Evolutionary conservation across 2,113 vertebrate genomes (phyloP).

Genomic region (Rhegmatorhina hoffmannsi): DNA sequence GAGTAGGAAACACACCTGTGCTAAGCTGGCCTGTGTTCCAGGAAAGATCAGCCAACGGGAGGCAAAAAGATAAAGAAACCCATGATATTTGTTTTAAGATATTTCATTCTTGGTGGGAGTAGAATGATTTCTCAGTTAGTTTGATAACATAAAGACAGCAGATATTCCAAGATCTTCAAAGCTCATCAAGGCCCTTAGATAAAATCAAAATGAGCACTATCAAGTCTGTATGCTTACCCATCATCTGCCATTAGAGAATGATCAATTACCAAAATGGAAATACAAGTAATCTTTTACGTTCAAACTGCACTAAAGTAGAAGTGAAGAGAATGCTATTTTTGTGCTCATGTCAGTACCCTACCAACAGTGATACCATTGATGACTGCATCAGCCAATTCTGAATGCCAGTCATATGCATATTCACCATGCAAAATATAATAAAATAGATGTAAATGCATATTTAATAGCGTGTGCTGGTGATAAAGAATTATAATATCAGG

Average conservation of each 20-base stretch:
- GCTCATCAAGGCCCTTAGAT: background rate
- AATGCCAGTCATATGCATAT: background rate
- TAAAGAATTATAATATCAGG: background rate
- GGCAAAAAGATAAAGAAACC: background rate
- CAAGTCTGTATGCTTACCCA: background rate
- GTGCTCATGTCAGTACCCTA: background rate
- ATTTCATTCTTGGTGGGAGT: background rate
- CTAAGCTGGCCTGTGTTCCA: background rate
- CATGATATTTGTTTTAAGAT: background rate
- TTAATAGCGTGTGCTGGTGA: background rate
- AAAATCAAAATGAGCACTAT: background rate
- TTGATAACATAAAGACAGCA: background rate
- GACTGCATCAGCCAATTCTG: background rate
- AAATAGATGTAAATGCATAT: background rate
- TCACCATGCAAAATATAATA: background rate
- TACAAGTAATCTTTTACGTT: background rate
- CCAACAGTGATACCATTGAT: background rate
- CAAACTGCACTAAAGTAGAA: background rate
- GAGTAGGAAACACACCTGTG: background rate
- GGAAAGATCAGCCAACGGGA: background rate
- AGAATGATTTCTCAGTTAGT: background rate
- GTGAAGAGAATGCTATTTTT: background rate
- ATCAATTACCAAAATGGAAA: background rate
- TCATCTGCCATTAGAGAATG: background rate
- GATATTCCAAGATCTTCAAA: background rate